Conservation (phyloP, 2,797 vertebrate genomes). For the Xenops minutus region DNA sequence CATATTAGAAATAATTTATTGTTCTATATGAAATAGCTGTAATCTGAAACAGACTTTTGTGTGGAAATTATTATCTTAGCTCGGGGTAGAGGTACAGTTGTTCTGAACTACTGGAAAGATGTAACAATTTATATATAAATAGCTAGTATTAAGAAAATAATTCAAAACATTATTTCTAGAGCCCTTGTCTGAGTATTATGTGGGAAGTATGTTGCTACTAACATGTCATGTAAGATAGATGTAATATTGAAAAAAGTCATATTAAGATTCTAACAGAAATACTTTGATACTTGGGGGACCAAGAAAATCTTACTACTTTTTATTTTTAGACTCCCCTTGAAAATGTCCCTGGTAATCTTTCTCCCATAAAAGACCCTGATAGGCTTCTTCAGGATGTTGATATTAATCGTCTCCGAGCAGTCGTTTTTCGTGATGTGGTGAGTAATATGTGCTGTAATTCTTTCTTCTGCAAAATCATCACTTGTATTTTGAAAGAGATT, state of each 20-base stretch:
- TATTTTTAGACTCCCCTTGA: slow-evolving; percentile 84
- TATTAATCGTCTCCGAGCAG: slow-evolving; percentile 96
- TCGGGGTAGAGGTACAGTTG: neutral
- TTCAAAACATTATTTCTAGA: neutral
- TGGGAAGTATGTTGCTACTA: neutral
- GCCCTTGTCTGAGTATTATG: neutral
- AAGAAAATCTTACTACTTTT: neutral
- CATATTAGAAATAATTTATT: neutral
- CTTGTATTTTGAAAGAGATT: neutral
- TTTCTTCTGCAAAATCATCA: neutral
- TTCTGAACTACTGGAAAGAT: neutral
- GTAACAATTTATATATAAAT: neutral
- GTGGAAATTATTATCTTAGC: neutral
- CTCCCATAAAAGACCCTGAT: slow-evolving; percentile 94
- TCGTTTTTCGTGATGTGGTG: slow-evolving; percentile 98
- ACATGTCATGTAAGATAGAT: neutral
- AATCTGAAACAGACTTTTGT: neutral
- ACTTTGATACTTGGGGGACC: neutral
- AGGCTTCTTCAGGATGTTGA: slow-evolving; percentile 98
- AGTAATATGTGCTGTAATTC: slow-evolving; percentile 58
- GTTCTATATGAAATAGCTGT: neutral
- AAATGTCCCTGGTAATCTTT: slow-evolving; percentile 86
- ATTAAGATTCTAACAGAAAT: neutral
- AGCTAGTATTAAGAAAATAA: neutral
- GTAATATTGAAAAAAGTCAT: neutral